Evolutionary conservation across 1,140 invertebrate genomes (phyloP).

Genomic region (Mya arenaria): DNA sequence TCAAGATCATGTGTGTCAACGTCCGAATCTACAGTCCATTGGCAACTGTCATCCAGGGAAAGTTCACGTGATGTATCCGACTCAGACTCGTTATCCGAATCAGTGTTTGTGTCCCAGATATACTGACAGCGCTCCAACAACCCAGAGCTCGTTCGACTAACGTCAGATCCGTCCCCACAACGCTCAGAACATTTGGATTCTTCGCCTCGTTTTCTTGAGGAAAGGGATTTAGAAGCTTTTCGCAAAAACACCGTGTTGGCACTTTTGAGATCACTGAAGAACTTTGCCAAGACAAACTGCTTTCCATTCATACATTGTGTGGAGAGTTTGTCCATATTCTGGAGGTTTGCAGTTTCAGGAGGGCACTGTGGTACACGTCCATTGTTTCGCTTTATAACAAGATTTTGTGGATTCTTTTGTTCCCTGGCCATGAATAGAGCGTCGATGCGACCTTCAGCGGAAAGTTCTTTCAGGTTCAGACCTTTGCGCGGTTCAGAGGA

Average conservation of each 20-base stretch:
- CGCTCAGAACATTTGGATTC: too few species aligned
- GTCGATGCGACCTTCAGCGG: conserved; percentile 7
- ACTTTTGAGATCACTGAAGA: background rate
- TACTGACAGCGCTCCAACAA: background rate
- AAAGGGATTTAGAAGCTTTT: background rate
- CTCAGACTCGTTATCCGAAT: conserved; percentile 14
- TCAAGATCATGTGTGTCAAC: background rate
- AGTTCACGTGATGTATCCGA: background rate
- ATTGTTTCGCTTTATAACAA: background rate
- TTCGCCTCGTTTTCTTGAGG: too few species aligned
- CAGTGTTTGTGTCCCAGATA: conserved; percentile 4
- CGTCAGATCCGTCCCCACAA: background rate
- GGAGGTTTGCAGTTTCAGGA: background rate
- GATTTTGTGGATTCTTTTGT: background rate
- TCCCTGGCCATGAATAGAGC: background rate
- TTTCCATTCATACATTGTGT: background rate
- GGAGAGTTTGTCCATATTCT: background rate
- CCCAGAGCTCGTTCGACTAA: background rate
- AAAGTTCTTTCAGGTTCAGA: background rate
- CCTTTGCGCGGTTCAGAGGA: background rate
- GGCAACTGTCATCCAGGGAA: background rate
- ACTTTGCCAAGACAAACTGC: background rate
- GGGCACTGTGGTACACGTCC: background rate
- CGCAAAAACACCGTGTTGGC: background rate
- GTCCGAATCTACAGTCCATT: background rate